phyloP scores from a whole-genome alignment of 2,797 vertebrate species.

The Petrocephalus sullivani region DNA sequence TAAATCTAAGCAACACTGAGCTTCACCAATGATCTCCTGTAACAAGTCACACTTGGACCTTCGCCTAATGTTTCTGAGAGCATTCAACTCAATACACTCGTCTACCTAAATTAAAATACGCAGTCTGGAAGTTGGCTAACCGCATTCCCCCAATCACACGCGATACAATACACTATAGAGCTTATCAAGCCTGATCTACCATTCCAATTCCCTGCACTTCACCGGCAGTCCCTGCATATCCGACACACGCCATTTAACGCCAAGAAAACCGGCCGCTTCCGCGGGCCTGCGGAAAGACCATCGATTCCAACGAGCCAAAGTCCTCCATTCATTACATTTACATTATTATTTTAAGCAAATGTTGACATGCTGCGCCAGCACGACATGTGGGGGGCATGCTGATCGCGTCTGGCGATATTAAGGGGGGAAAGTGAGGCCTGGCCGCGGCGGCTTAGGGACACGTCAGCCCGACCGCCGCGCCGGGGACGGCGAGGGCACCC shows the following conservation, averaged over 20 bases:
- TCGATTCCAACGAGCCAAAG: neutral
- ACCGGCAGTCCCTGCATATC: neutral
- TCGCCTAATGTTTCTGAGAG: neutral
- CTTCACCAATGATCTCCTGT: neutral
- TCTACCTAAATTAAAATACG: neutral
- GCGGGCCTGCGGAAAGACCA: neutral
- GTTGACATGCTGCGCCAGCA: neutral
- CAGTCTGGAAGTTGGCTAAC: neutral
- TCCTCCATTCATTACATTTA: neutral
- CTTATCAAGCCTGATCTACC: neutral
- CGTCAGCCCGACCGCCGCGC: constrained; percentile 15
- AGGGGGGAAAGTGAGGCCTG: neutral
- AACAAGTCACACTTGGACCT: neutral
- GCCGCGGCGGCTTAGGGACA: constrained; percentile 9
- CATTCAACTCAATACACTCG: neutral
- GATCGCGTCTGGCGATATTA: neutral
- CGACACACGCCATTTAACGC: neutral
- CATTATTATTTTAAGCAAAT: neutral
- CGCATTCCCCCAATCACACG: neutral
- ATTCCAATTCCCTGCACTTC: neutral
- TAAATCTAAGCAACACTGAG: neutral
- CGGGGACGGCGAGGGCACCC: neutral
- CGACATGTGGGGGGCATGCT: neutral
- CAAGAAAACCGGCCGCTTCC: neutral
- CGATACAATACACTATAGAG: neutral